Percentiles rank a stretch among this genome's conserved stretches.
Conservation (phyloP, 2,888 invertebrate genomes). For the Nomada flava region DNA sequence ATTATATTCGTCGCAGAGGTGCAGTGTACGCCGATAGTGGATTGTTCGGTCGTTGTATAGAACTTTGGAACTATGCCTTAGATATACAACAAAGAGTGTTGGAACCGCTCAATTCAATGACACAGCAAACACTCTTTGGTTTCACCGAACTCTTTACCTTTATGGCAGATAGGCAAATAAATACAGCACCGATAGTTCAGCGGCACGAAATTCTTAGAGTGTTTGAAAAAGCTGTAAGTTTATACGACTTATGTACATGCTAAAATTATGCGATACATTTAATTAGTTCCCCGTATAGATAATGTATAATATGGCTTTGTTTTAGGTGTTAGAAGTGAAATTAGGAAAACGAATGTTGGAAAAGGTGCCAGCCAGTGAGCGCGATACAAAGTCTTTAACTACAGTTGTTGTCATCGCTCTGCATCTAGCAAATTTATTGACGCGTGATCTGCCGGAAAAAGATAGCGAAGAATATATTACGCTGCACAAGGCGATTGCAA, state of each 20-base stretch:
- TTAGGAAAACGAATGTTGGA: slow-evolving; percentile 87
- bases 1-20: slow-evolving; percentile 97
- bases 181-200: slow-evolving; percentile 90
- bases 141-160: slow-evolving; percentile 98
- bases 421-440: slow-evolving; percentile 92
- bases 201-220: slow-evolving; percentile 93
- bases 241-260: no score
- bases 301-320: slow-evolving; percentile 1
- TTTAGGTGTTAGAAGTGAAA: slow-evolving; percentile 89
- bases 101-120: slow-evolving; percentile 96
- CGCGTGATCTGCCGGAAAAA: slow-evolving; percentile 86
- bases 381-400: slow-evolving; percentile 92
- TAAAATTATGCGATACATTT: background rate
- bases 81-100: slow-evolving; percentile 98
- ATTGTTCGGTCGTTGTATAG: slow-evolving; percentile 95
- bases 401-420: slow-evolving; percentile 94
- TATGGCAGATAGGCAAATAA: slow-evolving; percentile 92
- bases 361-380: slow-evolving; percentile 87
- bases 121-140: slow-evolving; percentile 96
- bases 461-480: slow-evolving; percentile 85
- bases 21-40: slow-evolving; percentile 98
- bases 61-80: slow-evolving; percentile 98
- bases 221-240: slow-evolving; percentile 90
- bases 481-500: slow-evolving; percentile 91
- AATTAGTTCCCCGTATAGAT: no score